phyloP scores from a whole-genome alignment of 2,888 invertebrate genomes.

The Euplexia lucipara region DNA sequence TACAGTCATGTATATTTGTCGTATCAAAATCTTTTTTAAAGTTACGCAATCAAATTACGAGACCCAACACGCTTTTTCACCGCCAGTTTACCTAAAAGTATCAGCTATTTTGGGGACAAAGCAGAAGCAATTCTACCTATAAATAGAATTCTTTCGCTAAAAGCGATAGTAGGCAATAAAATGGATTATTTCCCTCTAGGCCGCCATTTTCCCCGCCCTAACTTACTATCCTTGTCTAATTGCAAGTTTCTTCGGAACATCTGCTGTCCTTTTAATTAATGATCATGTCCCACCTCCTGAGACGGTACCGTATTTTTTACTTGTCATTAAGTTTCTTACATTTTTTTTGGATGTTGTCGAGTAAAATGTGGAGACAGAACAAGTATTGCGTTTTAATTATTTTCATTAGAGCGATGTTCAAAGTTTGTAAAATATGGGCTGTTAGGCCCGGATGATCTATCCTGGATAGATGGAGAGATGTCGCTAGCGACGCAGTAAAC shows the following conservation, averaged over 20 bases:
- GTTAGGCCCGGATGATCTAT: too few relatives aligned
- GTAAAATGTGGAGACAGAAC: neutral
- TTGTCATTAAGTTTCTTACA: conserved; percentile 65
- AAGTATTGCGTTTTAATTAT: neutral
- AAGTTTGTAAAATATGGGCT: neutral
- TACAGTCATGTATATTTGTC: too few relatives aligned
- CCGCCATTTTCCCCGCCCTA: conserved; percentile 67
- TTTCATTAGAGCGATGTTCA: neutral
- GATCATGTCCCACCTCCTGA: conserved; percentile 71
- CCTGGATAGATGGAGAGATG: too few relatives aligned
- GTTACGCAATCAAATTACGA: conserved; percentile 4
- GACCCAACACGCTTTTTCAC: neutral
- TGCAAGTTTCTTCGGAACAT: conserved; percentile 82
- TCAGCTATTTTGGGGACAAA: conserved; percentile 10
- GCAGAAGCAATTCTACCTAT: conserved; percentile 29
- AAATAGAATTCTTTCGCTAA: conserved; percentile 46
- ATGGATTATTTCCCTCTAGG: conserved; percentile 68
- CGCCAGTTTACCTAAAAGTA: conserved; percentile 9
- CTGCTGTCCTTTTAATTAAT: conserved; percentile 87
- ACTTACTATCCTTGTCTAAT: conserved; percentile 75
- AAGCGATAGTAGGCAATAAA: conserved; percentile 72
- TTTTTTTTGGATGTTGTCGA: conserved; percentile 27
- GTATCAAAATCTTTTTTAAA: neutral
- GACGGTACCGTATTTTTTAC: conserved; percentile 61
- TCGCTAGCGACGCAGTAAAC: too few relatives aligned